phyloP scores from a whole-genome alignment of 2,113 vertebrate genomes.

The Oryzias celebensis region DNA sequence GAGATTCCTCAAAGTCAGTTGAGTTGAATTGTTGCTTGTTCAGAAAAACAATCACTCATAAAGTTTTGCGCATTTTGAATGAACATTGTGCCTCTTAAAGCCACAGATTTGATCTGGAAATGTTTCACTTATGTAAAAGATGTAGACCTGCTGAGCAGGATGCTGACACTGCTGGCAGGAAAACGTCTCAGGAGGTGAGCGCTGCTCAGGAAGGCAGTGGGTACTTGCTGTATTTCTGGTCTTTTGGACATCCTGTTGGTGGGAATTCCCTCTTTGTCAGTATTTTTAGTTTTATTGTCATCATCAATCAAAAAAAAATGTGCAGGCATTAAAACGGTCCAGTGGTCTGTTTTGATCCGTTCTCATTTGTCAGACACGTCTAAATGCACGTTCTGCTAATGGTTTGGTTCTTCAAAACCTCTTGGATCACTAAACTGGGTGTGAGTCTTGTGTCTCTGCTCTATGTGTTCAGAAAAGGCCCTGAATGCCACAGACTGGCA shows the following conservation, averaged over 20 bases:
- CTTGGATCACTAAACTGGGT: constrained; percentile 8
- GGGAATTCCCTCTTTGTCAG: constrained; percentile 50
- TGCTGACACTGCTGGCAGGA: constrained; percentile 51
- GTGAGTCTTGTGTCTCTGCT: background rate
- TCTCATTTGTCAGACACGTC: constrained; percentile 2
- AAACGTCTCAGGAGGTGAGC: constrained; percentile 50
- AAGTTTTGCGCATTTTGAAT: no score
- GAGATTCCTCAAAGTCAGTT: constrained; percentile 14
- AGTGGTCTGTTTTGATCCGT: background rate
- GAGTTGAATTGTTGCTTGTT: no score
- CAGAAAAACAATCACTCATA: no score
- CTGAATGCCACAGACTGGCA: constrained; percentile 25
- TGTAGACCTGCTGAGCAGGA: constrained; percentile 40
- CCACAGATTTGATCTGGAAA: constrained; percentile 7
- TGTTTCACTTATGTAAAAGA: background rate
- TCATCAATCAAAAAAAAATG: constrained; percentile 31
- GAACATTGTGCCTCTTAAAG: background rate
- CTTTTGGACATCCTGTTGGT: constrained; percentile 35
- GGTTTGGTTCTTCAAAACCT: constrained; percentile 12
- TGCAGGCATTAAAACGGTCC: no score
- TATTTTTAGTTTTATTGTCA: constrained; percentile 57
- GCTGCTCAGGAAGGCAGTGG: constrained; percentile 65
- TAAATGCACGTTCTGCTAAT: constrained; percentile 2
- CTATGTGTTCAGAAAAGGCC: constrained; percentile 28
- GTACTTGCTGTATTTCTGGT: constrained; percentile 29